These are phyloP conservation scores for Eupithecia subumbrata DNA, from an alignment of 2,888 invertebrate genomes.

Conservation along the genomic window DNA sequence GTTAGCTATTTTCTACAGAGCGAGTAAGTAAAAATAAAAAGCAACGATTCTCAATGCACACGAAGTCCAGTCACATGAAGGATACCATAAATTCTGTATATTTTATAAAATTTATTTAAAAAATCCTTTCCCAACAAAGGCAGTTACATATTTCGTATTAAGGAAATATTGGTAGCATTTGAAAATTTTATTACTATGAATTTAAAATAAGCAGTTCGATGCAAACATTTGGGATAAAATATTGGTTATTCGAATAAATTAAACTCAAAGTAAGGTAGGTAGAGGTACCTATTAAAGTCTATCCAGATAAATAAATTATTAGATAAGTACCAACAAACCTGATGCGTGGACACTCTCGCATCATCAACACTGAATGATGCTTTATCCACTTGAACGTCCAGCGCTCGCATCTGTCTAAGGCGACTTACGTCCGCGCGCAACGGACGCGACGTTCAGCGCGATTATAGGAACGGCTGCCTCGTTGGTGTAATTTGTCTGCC, in stretches of 20 bases:
- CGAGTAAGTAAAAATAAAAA: background rate
- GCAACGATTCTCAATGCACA: background rate
- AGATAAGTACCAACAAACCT: no score
- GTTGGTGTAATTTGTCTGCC: no score
- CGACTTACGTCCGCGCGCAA: no score
- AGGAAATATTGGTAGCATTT: background rate
- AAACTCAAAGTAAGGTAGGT: background rate
- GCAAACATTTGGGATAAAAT: background rate
- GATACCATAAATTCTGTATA: background rate
- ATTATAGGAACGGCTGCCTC: no score
- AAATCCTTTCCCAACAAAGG: background rate
- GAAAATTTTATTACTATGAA: background rate
- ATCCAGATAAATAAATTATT: background rate
- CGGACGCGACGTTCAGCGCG: no score
- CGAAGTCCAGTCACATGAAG: background rate
- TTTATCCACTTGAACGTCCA: no score
- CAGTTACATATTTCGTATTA: background rate
- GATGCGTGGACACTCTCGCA: background rate
- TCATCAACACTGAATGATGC: no score
- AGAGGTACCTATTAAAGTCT: background rate
- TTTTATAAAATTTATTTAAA: background rate
- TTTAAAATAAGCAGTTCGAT: background rate
- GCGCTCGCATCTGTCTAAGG: no score
- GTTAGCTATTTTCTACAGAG: background rate
- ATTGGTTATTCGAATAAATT: constrained; percentile 4